phyloP scores from a whole-genome alignment of 2,888 invertebrate genomes.

The Ashinkailepas kermadecensis region DNA sequence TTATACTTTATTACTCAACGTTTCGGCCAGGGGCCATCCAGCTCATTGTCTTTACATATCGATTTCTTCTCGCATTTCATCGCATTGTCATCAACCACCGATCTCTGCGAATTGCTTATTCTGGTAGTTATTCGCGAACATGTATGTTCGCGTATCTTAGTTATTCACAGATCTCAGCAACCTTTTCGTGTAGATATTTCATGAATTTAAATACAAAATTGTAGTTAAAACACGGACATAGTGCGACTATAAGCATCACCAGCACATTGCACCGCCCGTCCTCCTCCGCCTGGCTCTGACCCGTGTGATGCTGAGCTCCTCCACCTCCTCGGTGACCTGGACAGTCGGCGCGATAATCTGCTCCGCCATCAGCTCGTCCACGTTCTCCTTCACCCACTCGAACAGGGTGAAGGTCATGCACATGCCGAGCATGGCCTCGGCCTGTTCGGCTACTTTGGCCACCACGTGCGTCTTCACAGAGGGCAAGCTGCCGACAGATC shows the following conservation, averaged over 20 bases:
- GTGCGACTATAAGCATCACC: not conserved
- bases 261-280: not conserved
- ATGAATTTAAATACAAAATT: no score
- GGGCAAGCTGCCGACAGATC: conserved; percentile 49
- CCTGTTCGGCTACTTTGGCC: conserved; percentile 56
- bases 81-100: no score
- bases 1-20: no score
- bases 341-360: conserved; percentile 54
- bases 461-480: conserved; percentile 63
- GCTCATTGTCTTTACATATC: not conserved
- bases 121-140: no score
- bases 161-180: not conserved
- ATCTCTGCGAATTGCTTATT: no score
- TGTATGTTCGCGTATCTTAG: not conserved
- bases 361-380: conserved; percentile 57
- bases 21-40: no score
- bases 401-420: conserved; percentile 93
- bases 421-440: conserved; percentile 73
- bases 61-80: no score
- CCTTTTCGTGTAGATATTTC: no score
- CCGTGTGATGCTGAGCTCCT: conserved; percentile 51
- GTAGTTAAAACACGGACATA: no score
- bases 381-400: conserved; percentile 79
- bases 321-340: conserved; percentile 46
- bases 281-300: conserved; percentile 26